Base-by-base conservation (phyloP, 2,888 invertebrate genomes). In the Drosophila rellima region DNA sequence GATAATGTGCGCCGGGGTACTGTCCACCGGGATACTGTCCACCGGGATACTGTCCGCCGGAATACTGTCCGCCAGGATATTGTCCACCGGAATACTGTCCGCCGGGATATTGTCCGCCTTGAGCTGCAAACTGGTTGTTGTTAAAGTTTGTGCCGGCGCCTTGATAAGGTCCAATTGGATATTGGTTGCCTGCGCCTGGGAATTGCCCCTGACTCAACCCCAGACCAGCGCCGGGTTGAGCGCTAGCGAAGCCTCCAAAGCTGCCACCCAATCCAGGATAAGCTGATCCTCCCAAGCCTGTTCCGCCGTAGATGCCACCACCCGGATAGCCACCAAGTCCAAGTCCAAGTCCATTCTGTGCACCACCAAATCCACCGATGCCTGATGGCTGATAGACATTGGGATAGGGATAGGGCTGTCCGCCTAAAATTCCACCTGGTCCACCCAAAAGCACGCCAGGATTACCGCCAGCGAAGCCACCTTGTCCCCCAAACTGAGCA, bases 371-470 rank as follows among this genome's bases (percentile, higher is more conserved):
- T 6, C 89, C 85, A 5, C 77, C 80, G 33, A 62, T 57, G 10
- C 67, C 70, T 0, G 26, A 7, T 7, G 72, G 68, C 56, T 81
- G 90, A 55, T 83, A 87, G 0, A 57, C 69, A 47, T 44, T 69
- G 1, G 82, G 90, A 45, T 77, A 80, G 3, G 71, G 47, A 40
- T 65, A 44, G 0, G 64, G 74, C 13, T 73, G 89, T n/a, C 86
- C 67, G 0, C 90, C 92, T 31, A 89, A 82, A 18, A 89, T 54
- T 0, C 91, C 91, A 0, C 93, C 94, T 71, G 94, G 93, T n/a
- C 94, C 94, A 0, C 94, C 94, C 1, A 91, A 90, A 6, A 92
- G 75, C 33, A 93, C 81, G 8, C 92, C 93, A 0, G 89, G 79
- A 65, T 62, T 80, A 4, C 78, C 74, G 10, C 74, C 83, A 4